A percentile compares a stretch with the other conserved stretches of the same genome.
Conservation (phyloP, 1,140 invertebrate genomes). For the Drosophila fuyamai region DNA sequence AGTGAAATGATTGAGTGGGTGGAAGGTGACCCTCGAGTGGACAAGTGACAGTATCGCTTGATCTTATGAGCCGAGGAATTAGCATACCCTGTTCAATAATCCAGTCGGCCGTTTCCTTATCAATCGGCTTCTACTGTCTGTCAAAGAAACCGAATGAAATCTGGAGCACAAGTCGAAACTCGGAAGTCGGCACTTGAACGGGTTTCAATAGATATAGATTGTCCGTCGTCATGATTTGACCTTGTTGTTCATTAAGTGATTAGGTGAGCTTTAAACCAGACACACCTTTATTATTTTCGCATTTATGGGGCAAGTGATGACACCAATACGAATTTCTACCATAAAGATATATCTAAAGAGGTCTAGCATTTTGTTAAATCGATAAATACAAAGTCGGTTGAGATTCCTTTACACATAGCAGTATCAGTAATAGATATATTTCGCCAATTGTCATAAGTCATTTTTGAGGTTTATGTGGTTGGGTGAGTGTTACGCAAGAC, state of each 20-base stretch:
- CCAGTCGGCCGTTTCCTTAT: conserved; percentile 13
- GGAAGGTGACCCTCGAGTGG: conserved; percentile 7
- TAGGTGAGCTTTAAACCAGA: neutral
- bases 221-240: conserved; percentile 1
- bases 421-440: conserved; percentile 1
- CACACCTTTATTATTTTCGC: neutral
- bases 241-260: neutral
- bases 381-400: neutral
- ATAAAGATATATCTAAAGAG: too few relatives aligned
- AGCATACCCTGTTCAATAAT: conserved; percentile 13
- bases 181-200: conserved; percentile 25
- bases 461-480: neutral
- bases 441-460: neutral
- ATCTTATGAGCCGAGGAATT: conserved; percentile 30
- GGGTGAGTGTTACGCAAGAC: conserved; percentile 11
- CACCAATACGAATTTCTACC: neutral
- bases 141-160: conserved; percentile 32
- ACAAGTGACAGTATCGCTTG: conserved; percentile 28
- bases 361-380: too few relatives aligned
- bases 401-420: neutral
- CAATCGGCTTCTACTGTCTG: conserved; percentile 37
- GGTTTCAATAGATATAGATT: neutral
- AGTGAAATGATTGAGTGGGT: neutral
- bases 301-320: neutral
- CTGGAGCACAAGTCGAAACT: conserved; percentile 18